Evolutionary conservation across 2,888 invertebrate species (phyloP).

Genomic region (Drosophila trichaetosa): DNA sequence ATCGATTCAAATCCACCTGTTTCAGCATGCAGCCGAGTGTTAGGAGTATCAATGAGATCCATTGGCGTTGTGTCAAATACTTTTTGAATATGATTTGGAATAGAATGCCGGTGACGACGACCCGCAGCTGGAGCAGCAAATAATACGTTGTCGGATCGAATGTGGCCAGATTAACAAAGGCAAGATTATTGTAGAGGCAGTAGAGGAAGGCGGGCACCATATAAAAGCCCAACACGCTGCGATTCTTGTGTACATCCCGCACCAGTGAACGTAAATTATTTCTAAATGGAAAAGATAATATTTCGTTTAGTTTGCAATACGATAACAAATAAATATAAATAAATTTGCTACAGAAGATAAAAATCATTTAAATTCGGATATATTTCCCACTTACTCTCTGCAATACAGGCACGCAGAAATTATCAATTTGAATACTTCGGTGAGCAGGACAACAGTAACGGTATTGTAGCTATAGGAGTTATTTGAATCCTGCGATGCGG

Average conservation of each 20-base stretch:
- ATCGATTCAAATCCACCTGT: conserved; percentile 87
- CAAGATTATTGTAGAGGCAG: conserved; percentile 97
- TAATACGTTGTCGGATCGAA: conserved; percentile 98
- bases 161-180: conserved; percentile 94
- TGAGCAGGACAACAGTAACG: conserved; percentile 93
- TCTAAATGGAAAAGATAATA: conserved; percentile 37
- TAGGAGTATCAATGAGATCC: conserved; percentile 94
- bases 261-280: conserved; percentile 73
- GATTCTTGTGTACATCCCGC: conserved; percentile 86
- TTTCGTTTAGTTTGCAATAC: background rate
- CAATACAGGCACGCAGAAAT: conserved; percentile 90
- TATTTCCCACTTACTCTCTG: conserved; percentile 86
- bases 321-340: conserved; percentile 5
- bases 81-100: conserved; percentile 95
- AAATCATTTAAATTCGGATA: background rate
- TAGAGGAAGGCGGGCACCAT: conserved; percentile 96
- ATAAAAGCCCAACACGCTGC: conserved; percentile 90
- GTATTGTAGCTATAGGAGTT: conserved; percentile 95
- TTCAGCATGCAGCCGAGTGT: conserved; percentile 97
- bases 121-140: conserved; percentile 94
- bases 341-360: background rate
- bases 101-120: conserved; percentile 95
- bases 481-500: conserved; percentile 93
- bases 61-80: conserved; percentile 91
- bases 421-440: conserved; percentile 93